A percentile compares a stretch with the other conserved stretches of the same genome.
These are phyloP conservation scores for Rhinichthys osculus DNA, from an alignment of 2,797 vertebrate species.

Conservation along the genomic window DNA sequence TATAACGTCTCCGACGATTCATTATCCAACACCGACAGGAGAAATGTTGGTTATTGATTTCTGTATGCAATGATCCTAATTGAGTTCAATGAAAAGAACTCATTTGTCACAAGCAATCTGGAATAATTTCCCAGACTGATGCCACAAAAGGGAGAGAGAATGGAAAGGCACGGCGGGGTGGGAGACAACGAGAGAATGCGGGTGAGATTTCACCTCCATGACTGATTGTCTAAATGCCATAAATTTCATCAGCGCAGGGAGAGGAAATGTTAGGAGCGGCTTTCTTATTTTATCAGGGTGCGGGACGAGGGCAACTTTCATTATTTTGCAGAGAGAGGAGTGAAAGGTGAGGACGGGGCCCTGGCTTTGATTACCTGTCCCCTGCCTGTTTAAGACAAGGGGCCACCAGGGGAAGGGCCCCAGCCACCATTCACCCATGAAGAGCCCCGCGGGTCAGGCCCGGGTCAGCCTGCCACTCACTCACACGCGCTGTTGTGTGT, in stretches of 20 bases:
- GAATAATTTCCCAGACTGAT: constrained; percentile 51
- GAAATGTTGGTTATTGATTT: constrained; percentile 60
- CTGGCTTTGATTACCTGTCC: constrained; percentile 73
- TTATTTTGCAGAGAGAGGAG: constrained; percentile 61
- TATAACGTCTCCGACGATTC: constrained; percentile 44
- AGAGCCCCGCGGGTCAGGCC: constrained; percentile 67
- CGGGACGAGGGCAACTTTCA: constrained; percentile 70
- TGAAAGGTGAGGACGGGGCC: constrained; percentile 54
- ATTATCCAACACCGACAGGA: constrained; percentile 46
- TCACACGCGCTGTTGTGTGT: constrained; percentile 57
- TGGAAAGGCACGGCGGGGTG: constrained; percentile 43
- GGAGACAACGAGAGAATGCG: constrained; percentile 47
- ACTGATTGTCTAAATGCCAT: constrained; percentile 60
- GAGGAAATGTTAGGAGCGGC: constrained; percentile 61
- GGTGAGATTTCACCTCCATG: constrained; percentile 55
- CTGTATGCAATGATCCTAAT: constrained; percentile 57
- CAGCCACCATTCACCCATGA: constrained; percentile 68
- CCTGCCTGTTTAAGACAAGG: constrained; percentile 64
- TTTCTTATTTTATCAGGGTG: constrained; percentile 66
- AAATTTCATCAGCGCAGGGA: constrained; percentile 59
- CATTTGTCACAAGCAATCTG: constrained; percentile 60
- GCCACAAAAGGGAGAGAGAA: constrained; percentile 44
- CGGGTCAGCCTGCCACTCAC: constrained; percentile 71
- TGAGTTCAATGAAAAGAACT: constrained; percentile 60
- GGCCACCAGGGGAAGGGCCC: constrained; percentile 55